phyloP scores from a whole-genome alignment of 2,113 vertebrate species.

The Erythrocercus mccallii region DNA sequence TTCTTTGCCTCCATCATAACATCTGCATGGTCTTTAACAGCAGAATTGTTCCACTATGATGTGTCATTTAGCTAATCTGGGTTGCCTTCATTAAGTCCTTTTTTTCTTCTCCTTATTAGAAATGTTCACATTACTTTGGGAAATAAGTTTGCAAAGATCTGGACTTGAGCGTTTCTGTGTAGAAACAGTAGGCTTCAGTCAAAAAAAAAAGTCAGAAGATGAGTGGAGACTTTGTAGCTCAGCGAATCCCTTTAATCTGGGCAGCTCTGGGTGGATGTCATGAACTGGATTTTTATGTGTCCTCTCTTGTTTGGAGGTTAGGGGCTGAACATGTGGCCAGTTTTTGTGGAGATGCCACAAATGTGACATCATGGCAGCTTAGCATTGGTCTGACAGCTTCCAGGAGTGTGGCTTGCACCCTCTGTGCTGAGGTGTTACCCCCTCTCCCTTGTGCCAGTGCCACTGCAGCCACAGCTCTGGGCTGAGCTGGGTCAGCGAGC shows the following conservation, averaged over 20 bases:
- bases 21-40: constrained; percentile 50
- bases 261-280: background rate
- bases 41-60: constrained; percentile 2
- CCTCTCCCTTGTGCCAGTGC: rapidly evolving
- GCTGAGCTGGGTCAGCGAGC: background rate
- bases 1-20: constrained; percentile 19
- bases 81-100: background rate
- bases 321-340: background rate
- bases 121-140: background rate
- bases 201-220: background rate
- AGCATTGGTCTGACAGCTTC: background rate
- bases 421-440: background rate
- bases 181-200: background rate
- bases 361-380: background rate
- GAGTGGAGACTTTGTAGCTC: background rate
- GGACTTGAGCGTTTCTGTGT: background rate
- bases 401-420: background rate
- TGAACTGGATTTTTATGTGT: background rate
- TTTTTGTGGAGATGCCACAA: background rate
- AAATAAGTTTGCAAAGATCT: background rate
- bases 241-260: background rate
- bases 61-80: background rate
- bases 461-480: rapidly evolving
- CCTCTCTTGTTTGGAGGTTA: background rate
- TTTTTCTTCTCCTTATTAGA: background rate